Evolutionary conservation across 1,140 invertebrate genomes (phyloP), one percentile per base, ranked within the genome.

Genomic region (Drosophila kanapiae): DNA sequence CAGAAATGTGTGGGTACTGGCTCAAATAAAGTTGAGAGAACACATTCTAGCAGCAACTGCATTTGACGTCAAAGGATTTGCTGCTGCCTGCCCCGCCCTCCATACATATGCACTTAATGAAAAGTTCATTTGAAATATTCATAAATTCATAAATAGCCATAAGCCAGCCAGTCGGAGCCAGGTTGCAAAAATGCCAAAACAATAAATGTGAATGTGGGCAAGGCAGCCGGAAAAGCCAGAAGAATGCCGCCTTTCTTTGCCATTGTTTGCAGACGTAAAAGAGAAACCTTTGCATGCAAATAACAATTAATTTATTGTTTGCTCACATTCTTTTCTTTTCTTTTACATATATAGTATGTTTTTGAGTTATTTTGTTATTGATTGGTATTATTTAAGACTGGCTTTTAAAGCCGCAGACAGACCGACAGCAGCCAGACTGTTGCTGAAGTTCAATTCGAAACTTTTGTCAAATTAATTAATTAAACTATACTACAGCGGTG

Each of bases 401-500:
- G 23, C 56, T 29, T 48, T 77, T 77, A 77, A 78, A 78, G 53
- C 60, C 70, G 42, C 49, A 42, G 27, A 31, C 61, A 35, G 16
- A 37, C 51, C 8, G 51, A 13, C 23, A 48, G 45, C 13, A 13
- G 57, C 16, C 43, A 33, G 43, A 74, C 54, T 74, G 38, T 53
- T 38, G 35, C 51, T 64, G 56, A 78, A 78, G 62, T 90, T 81
- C 78, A 81, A 84, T 84, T 78, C 74, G 79, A 90, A 88, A 88
- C 78, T 88, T 86, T 81, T 85, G 84, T 85, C 81, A 90, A 88
- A 88, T 88, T 90, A 88, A 88, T 88, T 88, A 88, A 88, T 88
- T 90, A 88, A 88, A 90, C 86, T 90, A 88, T 77, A 65, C 75
- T 75, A 43, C 57, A 83, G 61, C 57, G 59, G 37, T 37, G 33